Conservation (phyloP, 1,140 invertebrate genomes). For the Cotesia vestalis region DNA sequence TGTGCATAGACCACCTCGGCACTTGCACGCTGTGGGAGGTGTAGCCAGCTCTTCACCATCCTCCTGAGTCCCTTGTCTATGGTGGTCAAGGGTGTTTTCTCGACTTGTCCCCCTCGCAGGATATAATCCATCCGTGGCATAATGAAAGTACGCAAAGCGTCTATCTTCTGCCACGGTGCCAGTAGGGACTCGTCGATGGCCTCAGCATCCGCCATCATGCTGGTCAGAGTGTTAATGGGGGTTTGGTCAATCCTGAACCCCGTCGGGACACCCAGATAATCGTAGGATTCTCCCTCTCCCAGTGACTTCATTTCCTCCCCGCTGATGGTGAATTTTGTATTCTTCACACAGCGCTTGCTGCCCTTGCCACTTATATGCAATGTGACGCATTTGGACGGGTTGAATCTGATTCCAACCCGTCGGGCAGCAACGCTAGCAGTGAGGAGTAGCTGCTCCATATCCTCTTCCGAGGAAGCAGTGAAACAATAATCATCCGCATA, state of each 20-base stretch:
- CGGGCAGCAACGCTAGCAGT: neutral
- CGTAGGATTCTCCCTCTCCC: constrained; percentile 41
- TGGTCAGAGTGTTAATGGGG: constrained; percentile 37
- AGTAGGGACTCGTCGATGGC: constrained; percentile 45
- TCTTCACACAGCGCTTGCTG: too few species aligned
- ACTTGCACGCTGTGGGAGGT: constrained; percentile 42
- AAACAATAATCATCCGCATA: neutral
- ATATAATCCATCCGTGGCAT: constrained; percentile 51
- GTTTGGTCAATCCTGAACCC: too few species aligned
- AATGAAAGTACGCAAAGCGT: constrained; percentile 53
- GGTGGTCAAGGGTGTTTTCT: constrained; percentile 37
- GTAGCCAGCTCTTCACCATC: constrained; percentile 34
- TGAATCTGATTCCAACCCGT: neutral
- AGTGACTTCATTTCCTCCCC: constrained; percentile 30
- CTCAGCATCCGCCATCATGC: constrained; percentile 36
- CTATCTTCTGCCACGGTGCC: constrained; percentile 59
- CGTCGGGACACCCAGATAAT: too few species aligned
- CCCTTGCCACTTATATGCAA: too few species aligned
- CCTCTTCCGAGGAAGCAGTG: neutral
- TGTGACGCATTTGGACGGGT: neutral
- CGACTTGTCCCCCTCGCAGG: constrained; percentile 40
- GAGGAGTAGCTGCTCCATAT: neutral
- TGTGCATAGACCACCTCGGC: constrained; percentile 38
- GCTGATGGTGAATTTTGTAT: constrained; percentile 28
- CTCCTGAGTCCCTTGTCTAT: constrained; percentile 45